Percentiles rank a stretch among this genome's conserved stretches.
These are phyloP conservation scores for Tubulanus polymorphus DNA, from an alignment of 2,888 invertebrate genomes.

Conservation along the genomic window DNA sequence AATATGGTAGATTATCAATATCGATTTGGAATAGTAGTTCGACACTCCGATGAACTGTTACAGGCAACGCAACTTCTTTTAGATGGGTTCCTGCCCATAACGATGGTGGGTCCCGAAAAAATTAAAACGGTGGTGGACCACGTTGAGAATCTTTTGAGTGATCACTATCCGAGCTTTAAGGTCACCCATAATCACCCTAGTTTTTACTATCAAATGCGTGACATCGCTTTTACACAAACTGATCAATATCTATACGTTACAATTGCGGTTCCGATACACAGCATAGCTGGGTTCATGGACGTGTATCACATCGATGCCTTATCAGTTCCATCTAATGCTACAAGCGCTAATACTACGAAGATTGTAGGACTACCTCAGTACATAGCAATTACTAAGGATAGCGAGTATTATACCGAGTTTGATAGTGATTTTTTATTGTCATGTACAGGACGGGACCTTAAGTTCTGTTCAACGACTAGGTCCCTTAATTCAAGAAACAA, in stretches of 20 bases:
- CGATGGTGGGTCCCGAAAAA: neutral
- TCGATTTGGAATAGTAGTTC: neutral
- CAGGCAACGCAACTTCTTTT: neutral
- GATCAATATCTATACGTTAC: neutral
- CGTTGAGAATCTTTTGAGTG: too few species aligned
- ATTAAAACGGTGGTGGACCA: neutral
- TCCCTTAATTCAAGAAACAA: neutral
- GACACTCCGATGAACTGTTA: neutral
- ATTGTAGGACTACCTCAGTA: neutral
- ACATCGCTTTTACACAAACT: neutral
- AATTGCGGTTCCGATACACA: neutral
- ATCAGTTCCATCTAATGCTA: neutral
- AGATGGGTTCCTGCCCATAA: neutral
- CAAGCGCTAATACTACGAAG: neutral
- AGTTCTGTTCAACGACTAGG: neutral
- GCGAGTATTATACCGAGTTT: neutral
- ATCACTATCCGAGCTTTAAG: too few species aligned
- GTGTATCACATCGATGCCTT: neutral
- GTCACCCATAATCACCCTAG: too few species aligned
- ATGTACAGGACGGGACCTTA: neutral
- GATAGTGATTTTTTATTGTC: neutral
- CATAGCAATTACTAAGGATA: neutral
- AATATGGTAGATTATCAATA: neutral
- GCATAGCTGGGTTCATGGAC: neutral
- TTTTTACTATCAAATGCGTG: neutral